Base-by-base conservation (phyloP, 2,888 invertebrate genomes). In the Tinea trinotella region DNA sequence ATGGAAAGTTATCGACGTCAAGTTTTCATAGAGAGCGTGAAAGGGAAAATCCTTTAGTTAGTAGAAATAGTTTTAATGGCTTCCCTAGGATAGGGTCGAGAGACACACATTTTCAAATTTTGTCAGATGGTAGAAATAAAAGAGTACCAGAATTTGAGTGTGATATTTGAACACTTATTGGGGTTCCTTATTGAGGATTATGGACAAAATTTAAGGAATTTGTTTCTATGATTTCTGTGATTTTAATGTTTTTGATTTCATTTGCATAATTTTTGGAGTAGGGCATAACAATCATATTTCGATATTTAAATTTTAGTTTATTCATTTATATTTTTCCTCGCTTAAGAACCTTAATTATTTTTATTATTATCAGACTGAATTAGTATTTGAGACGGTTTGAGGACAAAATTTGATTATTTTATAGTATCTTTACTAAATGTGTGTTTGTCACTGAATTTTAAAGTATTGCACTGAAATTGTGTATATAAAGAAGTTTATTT, bases 131-230 rank as follows among this genome's bases (percentile, higher is more conserved):
- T n/a, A 71, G 83, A 24, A 87, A 79, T 63, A 87, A 87, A 57
- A 82, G 90, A 64, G 89, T 90, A 56, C 81, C 90, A 3, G 90
- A 90, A 67, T 90, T 90, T 63, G 90, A 90, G 68, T 90, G 90
- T 68, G 89, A 90, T 71, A 90, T 90, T 68, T 84, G 71, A 64
- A 22, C 24, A 50, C 24, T 24, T 46, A n/a, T 36, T 36, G 12
- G n/a, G n/a, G n/a, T n/a, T n/a, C n/a, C n/a, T n/a, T n/a, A n/a
- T n/a, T n/a, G n/a, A n/a, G n/a, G n/a, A n/a, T n/a, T n/a, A n/a
- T n/a, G n/a, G n/a, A n/a, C n/a, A n/a, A n/a, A n/a, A n/a, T n/a
- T n/a, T n/a, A n/a, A n/a, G n/a, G n/a, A n/a, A n/a, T n/a, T n/a
- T n/a, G n/a, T n/a, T n/a, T n/a, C n/a, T n/a, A n/a, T n/a, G n/a